Conservation (phyloP, 2,888 invertebrate genomes). For the Lochmaea capreae region DNA sequence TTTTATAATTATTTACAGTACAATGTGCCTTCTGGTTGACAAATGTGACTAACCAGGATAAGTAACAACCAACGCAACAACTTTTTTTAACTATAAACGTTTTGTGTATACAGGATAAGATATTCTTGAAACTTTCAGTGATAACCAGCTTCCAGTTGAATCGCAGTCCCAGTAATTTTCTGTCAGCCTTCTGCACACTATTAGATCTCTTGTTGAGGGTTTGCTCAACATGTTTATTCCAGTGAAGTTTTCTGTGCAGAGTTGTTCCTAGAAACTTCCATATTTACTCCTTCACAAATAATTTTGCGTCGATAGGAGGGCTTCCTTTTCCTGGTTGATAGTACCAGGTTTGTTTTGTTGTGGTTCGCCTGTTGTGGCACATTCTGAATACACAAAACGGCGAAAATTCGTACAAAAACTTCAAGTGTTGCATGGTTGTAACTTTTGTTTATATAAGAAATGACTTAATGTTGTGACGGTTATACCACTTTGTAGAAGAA, state of each 20-base stretch:
- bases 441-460: neutral
- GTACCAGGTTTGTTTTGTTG: too few species aligned
- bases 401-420: neutral
- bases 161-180: too few species aligned
- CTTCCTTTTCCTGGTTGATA: too few species aligned
- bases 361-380: neutral
- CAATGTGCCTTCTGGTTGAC: slow-evolving; percentile 22
- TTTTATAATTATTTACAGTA: slow-evolving; percentile 31
- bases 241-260: too few species aligned
- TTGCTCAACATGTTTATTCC: too few species aligned
- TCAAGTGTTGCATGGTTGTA: neutral
- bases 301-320: too few species aligned
- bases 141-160: too few species aligned
- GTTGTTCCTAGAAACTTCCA: too few species aligned
- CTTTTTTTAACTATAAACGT: neutral
- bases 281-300: too few species aligned
- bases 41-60: neutral
- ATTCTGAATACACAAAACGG: neutral
- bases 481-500: neutral
- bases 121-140: too few species aligned
- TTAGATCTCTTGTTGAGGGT: too few species aligned
- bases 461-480: slow-evolving; percentile 1
- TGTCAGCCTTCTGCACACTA: too few species aligned
- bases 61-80: slow-evolving; percentile 2
- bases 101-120: neutral